Evolutionary conservation across 2,888 invertebrate genomes (phyloP).

Genomic region (Lycophotia porphyrea): DNA sequence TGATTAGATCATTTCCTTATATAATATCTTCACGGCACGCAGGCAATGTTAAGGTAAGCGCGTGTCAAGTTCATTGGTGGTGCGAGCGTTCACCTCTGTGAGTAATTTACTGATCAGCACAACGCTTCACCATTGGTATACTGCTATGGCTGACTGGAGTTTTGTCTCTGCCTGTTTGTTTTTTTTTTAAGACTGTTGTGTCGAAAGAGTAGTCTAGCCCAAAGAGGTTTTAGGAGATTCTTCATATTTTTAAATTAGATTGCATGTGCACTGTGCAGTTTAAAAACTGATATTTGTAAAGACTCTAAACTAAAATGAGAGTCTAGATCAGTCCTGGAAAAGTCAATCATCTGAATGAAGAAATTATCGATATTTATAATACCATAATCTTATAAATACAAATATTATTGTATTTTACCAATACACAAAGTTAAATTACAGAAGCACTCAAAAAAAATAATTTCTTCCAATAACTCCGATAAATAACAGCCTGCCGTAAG

Average conservation of each 20-base stretch:
- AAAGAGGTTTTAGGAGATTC: background rate
- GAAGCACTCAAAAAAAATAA: slow-evolving; percentile 21
- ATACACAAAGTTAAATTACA: slow-evolving; percentile 1
- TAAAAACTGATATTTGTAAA: background rate
- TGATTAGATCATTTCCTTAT: slow-evolving; percentile 68
- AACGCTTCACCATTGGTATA: slow-evolving; percentile 61
- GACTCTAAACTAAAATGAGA: background rate
- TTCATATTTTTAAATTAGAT: background rate
- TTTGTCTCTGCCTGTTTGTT: slow-evolving; percentile 10
- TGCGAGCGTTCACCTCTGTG: slow-evolving; percentile 83
- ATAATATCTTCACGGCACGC: slow-evolving; percentile 69
- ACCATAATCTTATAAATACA: background rate
- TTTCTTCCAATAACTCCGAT: slow-evolving; percentile 17
- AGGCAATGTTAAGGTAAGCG: slow-evolving; percentile 81
- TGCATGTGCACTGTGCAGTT: background rate
- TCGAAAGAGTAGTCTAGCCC: background rate
- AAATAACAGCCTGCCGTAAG: background rate
- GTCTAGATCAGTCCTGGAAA: background rate
- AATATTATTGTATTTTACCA: background rate
- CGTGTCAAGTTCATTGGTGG: slow-evolving; percentile 83
- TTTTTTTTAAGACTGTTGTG: slow-evolving; percentile 9
- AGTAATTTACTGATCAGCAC: slow-evolving; percentile 74
- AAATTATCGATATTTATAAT: background rate
- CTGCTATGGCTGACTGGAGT: slow-evolving; percentile 44
- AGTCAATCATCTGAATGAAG: background rate